Evolutionary conservation across 2,888 invertebrate genomes (phyloP).

Genomic region (Apantesis nais): DNA sequence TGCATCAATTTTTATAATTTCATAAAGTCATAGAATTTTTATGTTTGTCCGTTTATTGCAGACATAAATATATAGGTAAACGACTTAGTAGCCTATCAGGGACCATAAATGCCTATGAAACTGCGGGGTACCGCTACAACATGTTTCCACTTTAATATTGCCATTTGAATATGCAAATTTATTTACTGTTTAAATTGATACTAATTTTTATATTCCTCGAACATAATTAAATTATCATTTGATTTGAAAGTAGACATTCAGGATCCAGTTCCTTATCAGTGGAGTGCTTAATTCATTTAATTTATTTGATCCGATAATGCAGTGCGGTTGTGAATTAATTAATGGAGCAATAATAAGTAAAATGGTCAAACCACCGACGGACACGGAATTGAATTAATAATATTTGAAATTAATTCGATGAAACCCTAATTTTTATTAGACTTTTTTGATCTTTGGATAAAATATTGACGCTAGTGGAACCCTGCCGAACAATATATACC

Average conservation of each 20-base stretch:
- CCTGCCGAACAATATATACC: constrained; percentile 52
- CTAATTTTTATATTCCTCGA: constrained; percentile 2
- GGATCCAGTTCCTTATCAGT: constrained; percentile 54
- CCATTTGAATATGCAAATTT: constrained; percentile 2
- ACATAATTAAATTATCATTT: constrained; percentile 39
- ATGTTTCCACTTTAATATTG: not conserved
- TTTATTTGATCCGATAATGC: constrained; percentile 58
- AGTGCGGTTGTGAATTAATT: constrained; percentile 64
- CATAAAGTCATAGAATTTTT: not conserved
- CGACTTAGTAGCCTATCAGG: not conserved
- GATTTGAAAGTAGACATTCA: constrained; percentile 49
- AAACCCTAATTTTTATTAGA: constrained; percentile 61
- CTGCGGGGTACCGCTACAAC: not conserved
- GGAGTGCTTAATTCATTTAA: constrained; percentile 57
- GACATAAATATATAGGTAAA: not conserved
- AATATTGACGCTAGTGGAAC: constrained; percentile 62
- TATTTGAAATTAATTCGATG: constrained; percentile 63
- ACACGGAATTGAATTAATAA: constrained; percentile 69
- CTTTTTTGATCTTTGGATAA: constrained; percentile 72
- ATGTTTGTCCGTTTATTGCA: not conserved
- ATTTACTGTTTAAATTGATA: not conserved
- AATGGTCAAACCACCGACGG: constrained; percentile 61
- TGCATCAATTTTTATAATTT: not conserved
- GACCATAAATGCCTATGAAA: not conserved
- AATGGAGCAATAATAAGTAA: constrained; percentile 65